Base-by-base conservation (phyloP, 2,797 vertebrate species). In the Neomorphus geoffroyi region DNA sequence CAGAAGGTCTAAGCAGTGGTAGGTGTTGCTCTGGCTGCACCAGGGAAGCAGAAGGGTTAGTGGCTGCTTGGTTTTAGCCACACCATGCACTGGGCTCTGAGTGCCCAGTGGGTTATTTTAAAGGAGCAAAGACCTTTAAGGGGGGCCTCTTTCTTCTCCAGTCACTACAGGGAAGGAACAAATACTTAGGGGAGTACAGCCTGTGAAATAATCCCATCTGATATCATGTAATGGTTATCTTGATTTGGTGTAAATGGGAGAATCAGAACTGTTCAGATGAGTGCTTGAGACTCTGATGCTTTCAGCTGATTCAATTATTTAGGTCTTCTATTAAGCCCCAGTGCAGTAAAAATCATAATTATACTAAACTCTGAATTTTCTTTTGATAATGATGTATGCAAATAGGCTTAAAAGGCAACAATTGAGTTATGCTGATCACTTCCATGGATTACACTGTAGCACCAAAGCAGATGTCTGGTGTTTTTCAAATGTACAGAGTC, bases 401-500 rank as follows among this genome's bases (percentile, higher is more conserved):
- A 37, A 45, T 13, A n/a, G 61, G 28, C 21, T 88, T 37, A 22
- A 30, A 72, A 58, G 64, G 61, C 77, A 75, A 7, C 10, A 51
- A 3, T 0, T 17, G 39, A 11, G 30, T 54, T 17, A 2, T 1
- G 9, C 57, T 19, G 86, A 16, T 67, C 39, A 4, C 33, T 70
- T 32, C 39, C 35, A 4, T 15, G 71, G 53, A 48, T 26, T 61
- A 8, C 8, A 0, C 21, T 14, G 30, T 6, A 24, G 4, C n/a
- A 35, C 37, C 41, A 61, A 24, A 65, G 46, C 26, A 37, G 73
- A 1, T 0, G 0, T 3, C 37, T 45, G 86, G 30, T 7, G 2
- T 0, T 2, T 18, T 8, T 7, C 3, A 10, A 26, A 64, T 17
- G 56, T 2, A 7, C 1, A 4, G 14, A 8, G 22, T 9, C 60